A percentile compares a stretch with the other conserved stretches of the same genome.
phyloP scores from a whole-genome alignment of 2,888 invertebrate species.

The Thyatira batis region DNA sequence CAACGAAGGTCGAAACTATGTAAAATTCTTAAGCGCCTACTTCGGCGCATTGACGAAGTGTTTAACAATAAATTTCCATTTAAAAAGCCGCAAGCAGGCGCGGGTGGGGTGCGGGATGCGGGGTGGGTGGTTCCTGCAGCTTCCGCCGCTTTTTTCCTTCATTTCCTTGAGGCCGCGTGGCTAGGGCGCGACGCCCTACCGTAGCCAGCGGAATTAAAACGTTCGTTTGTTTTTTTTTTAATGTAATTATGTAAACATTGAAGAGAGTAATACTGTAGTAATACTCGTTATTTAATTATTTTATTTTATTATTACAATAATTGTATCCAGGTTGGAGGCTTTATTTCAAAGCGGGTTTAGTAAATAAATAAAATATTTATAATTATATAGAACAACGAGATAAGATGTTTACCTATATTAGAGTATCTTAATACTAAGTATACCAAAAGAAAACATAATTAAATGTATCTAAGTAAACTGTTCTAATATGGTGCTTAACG shows the following conservation, averaged over 20 bases:
- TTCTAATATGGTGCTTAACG: background rate
- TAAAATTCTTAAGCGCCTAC: conserved; percentile 63
- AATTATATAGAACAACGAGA: no score
- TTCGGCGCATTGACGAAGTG: conserved; percentile 75
- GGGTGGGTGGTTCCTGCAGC: conserved; percentile 51
- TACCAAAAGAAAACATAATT: no score
- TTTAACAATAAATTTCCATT: conserved; percentile 82
- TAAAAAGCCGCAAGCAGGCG: conserved; percentile 75
- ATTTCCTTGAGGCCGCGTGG: conserved; percentile 78
- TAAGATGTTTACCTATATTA: no score
- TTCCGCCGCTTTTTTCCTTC: conserved; percentile 81
- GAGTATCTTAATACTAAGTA: no score
- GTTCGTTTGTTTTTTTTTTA: conserved; percentile 55
- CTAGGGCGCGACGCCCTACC: conserved; percentile 64
- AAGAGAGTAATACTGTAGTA: conserved; percentile 22
- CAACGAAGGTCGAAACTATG: conserved; percentile 52
- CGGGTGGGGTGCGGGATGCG: conserved; percentile 27
- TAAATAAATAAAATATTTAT: no score
- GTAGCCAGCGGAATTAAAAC: conserved; percentile 64
- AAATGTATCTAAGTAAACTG: background rate
- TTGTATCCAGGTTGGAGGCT: background rate
- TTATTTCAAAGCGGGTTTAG: no score
- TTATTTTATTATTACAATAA: background rate
- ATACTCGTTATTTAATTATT: background rate
- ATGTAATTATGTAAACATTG: conserved; percentile 40